These are phyloP conservation scores for Matsumyia berberina DNA, from an alignment of 2,888 invertebrate genomes.

Conservation along the genomic window DNA sequence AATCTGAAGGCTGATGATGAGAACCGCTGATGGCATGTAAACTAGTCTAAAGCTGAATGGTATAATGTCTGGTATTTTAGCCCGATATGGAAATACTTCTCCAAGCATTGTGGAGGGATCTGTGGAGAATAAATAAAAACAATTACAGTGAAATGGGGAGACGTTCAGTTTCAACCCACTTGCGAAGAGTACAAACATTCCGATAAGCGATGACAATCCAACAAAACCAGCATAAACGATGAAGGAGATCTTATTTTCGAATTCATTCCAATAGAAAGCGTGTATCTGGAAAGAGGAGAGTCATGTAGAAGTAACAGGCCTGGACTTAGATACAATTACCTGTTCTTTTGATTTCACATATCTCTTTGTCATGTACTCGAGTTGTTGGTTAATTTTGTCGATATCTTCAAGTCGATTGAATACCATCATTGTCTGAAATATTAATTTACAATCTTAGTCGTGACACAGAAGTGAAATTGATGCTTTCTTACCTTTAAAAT, in stretches of 20 bases:
- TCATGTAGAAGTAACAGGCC: background rate
- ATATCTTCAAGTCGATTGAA: slow-evolving; percentile 29
- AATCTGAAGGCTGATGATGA: slow-evolving; percentile 77
- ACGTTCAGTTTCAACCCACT: background rate
- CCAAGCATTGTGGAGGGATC: slow-evolving; percentile 51
- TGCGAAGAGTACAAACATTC: background rate
- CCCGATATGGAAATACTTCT: slow-evolving; percentile 79
- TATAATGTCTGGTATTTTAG: slow-evolving; percentile 77
- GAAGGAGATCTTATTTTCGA: slow-evolving; percentile 5
- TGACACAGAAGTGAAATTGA: background rate
- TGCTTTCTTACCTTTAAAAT: slow-evolving; percentile 14
- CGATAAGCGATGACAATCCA: background rate
- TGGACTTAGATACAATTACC: background rate
- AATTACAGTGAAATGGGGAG: background rate
- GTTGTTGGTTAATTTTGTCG: slow-evolving; percentile 6
- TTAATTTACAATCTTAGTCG: background rate
- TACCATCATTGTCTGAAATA: slow-evolving; percentile 22
- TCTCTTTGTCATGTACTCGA: slow-evolving; percentile 16
- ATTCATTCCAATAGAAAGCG: slow-evolving; percentile 19
- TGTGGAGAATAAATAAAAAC: background rate
- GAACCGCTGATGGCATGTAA: slow-evolving; percentile 78
- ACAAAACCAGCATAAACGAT: slow-evolving; percentile 4
- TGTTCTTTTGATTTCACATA: slow-evolving; percentile 25
- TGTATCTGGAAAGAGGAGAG: background rate
- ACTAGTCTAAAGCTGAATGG: slow-evolving; percentile 70